These are phyloP conservation scores for Siderastrea siderea DNA, from an alignment of 92 coral and sea anemone species.

Conservation along the genomic window DNA sequence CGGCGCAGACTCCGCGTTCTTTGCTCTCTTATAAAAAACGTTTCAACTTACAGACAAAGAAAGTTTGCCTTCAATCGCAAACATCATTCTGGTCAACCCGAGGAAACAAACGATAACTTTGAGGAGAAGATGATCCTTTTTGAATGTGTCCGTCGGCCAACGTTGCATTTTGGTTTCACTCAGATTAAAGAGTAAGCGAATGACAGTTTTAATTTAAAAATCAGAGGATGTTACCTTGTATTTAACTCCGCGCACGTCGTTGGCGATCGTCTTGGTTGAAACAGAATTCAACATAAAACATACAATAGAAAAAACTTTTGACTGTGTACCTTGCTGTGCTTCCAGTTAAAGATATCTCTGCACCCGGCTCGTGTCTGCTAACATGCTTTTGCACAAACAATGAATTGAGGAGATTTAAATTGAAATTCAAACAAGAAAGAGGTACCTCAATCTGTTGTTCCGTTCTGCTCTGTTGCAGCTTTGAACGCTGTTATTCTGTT, in stretches of 20 bases:
- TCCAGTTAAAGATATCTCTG: slow-evolving; percentile 11
- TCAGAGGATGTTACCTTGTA: slow-evolving; percentile 19
- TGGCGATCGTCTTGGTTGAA: slow-evolving; percentile 21
- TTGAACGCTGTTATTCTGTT: slow-evolving; percentile 10
- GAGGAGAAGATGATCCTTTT: not conserved
- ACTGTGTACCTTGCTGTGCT: slow-evolving; percentile 34
- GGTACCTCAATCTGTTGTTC: slow-evolving; percentile 47
- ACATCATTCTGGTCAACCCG: not conserved
- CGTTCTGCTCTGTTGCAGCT: slow-evolving; percentile 33
- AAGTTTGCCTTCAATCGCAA: slow-evolving; percentile 22
- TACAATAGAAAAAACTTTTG: not conserved
- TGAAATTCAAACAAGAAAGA: slow-evolving; percentile 37
- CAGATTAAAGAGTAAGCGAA: not conserved
- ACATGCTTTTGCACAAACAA: slow-evolving; percentile 31
- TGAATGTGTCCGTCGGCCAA: not conserved
- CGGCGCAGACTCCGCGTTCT: slow-evolving; percentile 4
- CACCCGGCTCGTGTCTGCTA: slow-evolving; percentile 20
- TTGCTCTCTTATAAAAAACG: not conserved
- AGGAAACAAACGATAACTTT: slow-evolving; percentile 8
- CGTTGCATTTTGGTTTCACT: not conserved
- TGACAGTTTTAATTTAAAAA: slow-evolving; percentile 18
- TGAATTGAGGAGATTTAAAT: slow-evolving; percentile 26
- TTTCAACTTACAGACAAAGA: slow-evolving; percentile 21
- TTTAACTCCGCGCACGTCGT: not conserved
- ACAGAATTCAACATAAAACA: not conserved